Conservation (phyloP, 2,888 invertebrate species). For the Drosophila lacicola region DNA sequence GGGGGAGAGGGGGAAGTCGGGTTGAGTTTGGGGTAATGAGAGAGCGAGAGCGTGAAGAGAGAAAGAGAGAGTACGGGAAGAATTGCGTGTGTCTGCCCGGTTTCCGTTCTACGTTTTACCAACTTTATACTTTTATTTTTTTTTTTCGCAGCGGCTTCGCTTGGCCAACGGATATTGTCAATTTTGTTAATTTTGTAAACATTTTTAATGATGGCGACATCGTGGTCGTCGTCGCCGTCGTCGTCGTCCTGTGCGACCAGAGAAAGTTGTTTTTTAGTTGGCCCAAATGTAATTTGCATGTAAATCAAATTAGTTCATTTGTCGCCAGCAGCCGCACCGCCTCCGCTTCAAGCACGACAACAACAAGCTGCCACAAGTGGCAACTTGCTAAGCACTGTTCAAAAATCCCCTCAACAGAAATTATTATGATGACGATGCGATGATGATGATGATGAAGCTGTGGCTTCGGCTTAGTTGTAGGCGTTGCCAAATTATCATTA, state of each 20-base stretch:
- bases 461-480: slow-evolving; percentile 6
- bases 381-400: slow-evolving; percentile 37
- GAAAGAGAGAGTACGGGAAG: slow-evolving; percentile 1
- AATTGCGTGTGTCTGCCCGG: slow-evolving; percentile 31
- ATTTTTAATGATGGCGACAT: slow-evolving; percentile 41
- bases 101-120: slow-evolving; percentile 4
- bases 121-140: not conserved
- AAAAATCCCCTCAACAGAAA: slow-evolving; percentile 38
- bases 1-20: not conserved
- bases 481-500: not conserved
- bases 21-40: not conserved
- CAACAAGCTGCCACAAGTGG: slow-evolving; percentile 47
- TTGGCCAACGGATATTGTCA: slow-evolving; percentile 53
- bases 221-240: not conserved
- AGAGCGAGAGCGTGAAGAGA: not conserved
- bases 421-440: slow-evolving; percentile 18
- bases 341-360: slow-evolving; percentile 4
- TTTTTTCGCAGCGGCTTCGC: slow-evolving; percentile 3
- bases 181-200: slow-evolving; percentile 56
- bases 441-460: slow-evolving; percentile 27
- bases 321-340: slow-evolving; percentile 4
- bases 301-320: slow-evolving; percentile 71
- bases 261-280: slow-evolving; percentile 37
- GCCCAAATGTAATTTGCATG: slow-evolving; percentile 67
- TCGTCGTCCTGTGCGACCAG: slow-evolving; percentile 3